Conservation (phyloP, 2,888 invertebrate species). For the Tiliacea aurago region DNA sequence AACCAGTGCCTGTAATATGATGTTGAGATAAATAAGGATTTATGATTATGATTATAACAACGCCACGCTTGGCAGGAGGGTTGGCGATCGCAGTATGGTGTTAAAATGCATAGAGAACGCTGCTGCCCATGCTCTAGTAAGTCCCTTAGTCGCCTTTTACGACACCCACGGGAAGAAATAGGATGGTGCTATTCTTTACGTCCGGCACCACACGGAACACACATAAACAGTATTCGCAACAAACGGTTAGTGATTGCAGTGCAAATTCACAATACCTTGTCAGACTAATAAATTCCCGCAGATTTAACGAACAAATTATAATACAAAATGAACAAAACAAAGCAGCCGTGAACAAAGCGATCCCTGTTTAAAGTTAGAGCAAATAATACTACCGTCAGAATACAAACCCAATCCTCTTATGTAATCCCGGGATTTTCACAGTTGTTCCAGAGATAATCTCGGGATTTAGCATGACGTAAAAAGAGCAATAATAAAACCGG, state of each 20-base stretch:
- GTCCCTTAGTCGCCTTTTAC: too few species aligned
- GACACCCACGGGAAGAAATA: too few species aligned
- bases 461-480: conserved; percentile 50
- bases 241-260: background rate
- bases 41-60: too few species aligned
- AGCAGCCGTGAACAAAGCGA: background rate
- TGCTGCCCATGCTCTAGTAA: too few species aligned
- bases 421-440: conserved; percentile 55
- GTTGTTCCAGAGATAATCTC: conserved; percentile 51
- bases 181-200: too few species aligned
- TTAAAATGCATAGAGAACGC: too few species aligned
- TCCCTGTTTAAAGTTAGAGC: conserved; percentile 36
- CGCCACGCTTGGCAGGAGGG: too few species aligned
- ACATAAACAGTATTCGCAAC: too few species aligned
- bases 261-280: background rate
- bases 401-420: conserved; percentile 49
- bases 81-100: too few species aligned
- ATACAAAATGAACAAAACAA: conserved; percentile 17
- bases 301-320: background rate
- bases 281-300: background rate
- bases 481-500: conserved; percentile 55
- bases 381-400: conserved; percentile 41
- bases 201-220: too few species aligned
- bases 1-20: too few species aligned
- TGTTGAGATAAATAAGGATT: too few species aligned